Percentiles rank a stretch among this genome's conserved stretches.
phyloP scores from a whole-genome alignment of 2,888 invertebrate species.

The Clunio marinus region DNA sequence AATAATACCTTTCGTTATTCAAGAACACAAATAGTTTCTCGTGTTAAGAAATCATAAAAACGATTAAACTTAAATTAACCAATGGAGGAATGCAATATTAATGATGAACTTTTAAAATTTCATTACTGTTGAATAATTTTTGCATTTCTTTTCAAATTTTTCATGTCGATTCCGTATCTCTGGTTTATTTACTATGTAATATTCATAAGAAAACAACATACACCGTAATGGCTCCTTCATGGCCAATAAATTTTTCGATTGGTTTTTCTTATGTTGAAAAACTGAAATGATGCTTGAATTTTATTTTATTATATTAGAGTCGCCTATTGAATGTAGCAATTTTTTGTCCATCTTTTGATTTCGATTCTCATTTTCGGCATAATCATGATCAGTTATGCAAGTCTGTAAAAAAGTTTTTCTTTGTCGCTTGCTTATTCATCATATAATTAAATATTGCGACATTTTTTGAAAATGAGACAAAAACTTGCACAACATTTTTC shows the following conservation, averaged over 20 bases:
- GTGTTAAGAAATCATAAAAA: slow-evolving; percentile 38
- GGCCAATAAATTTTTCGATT: slow-evolving; percentile 1
- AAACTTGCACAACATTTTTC: too few relatives aligned
- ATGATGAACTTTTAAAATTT: slow-evolving; percentile 33
- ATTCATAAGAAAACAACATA: too few relatives aligned
- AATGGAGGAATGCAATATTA: slow-evolving; percentile 15
- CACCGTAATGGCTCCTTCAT: slow-evolving; percentile 15
- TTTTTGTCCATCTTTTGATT: slow-evolving; percentile 16
- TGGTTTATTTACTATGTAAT: too few relatives aligned
- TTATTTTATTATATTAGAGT: slow-evolving; percentile 3
- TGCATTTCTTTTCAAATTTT: slow-evolving; percentile 15
- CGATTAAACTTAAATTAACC: slow-evolving; percentile 28
- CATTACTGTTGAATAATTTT: slow-evolving; percentile 26
- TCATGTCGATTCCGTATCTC: too few relatives aligned
- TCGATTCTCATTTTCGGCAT: slow-evolving; percentile 2
- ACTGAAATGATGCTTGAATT: neutral
- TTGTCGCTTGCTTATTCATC: slow-evolving; percentile 20
- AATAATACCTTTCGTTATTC: too few relatives aligned
- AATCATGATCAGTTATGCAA: slow-evolving; percentile 21
- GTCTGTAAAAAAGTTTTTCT: slow-evolving; percentile 6
- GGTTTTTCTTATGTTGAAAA: neutral
- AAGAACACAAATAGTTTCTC: too few relatives aligned
- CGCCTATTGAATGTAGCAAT: slow-evolving; percentile 32
- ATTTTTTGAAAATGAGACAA: too few relatives aligned
- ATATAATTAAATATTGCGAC: neutral